Base-by-base conservation (phyloP, 2,797 vertebrate species). In the Brachyrhaphis roseni region DNA sequence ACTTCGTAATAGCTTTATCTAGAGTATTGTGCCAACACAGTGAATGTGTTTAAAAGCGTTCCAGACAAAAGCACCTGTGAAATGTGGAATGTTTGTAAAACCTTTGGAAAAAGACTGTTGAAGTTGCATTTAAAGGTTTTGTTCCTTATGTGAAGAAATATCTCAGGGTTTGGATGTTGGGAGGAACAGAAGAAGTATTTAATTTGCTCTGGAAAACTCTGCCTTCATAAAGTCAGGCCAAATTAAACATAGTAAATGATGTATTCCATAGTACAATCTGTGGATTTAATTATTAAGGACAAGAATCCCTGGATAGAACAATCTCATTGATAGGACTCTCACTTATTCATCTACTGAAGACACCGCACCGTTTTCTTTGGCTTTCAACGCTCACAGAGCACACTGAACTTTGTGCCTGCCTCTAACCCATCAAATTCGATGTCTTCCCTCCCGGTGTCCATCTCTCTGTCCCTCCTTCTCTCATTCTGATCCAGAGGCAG, bases 401-500 rank as follows among this genome's bases (percentile, higher is more conserved):
- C 88, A 64, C 78, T 86, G 89, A 91, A 90, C 92, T 85, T 71
- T 79, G 79, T 73, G 83, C 75, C 85, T 87, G 86, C 91, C 88
- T 72, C 85, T 91, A 92, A 93, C 80, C 90, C 79, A 79, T 91
- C 91, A 78, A 79, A 62, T 53, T 2, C 28, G 70, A n/a, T 78
- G n/a, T 66, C 86, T 84, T 88, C 82, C 71, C 77, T 86, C 81
- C 70, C 71, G 78, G 79, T 73, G 87, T 82, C 89, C 81, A 84
- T 88, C 87, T 86, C 86, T 85, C 79, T 13, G 57, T 75, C 81
- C 59, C 74, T 78, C 81, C 81, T 80, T 88, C 91, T 84, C 87
- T 82, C 78, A 82, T 82, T 84, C n/a, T 86, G 91, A 92, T 91
- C 81, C 82, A 87, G 11, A 87, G 87, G 82, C 88, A 93, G 93